A percentile compares a stretch with the other conserved stretches of the same genome.
phyloP scores from a whole-genome alignment of 1,140 invertebrate species.

The Melanaphis sacchari region DNA sequence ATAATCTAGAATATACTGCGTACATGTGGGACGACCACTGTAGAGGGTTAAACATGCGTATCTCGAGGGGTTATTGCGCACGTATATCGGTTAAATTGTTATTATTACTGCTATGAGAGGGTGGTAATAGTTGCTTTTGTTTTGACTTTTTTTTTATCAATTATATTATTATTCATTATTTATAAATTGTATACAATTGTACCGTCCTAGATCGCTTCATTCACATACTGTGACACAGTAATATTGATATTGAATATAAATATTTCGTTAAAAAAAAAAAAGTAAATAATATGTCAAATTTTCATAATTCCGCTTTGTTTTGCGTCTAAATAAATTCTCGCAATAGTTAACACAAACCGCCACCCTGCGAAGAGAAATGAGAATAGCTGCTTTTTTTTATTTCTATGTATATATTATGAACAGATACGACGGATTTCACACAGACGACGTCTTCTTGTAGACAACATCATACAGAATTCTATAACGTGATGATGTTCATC shows the following conservation, averaged over 20 bases:
- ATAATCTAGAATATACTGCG: not conserved
- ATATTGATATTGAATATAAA: not conserved
- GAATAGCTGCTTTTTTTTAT: no score
- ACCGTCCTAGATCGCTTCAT: not conserved
- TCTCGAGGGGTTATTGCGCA: not conserved
- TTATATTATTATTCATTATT: not conserved
- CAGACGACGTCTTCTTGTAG: no score
- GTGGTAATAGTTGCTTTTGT: not conserved
- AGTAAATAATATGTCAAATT: not conserved
- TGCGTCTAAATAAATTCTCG: no score
- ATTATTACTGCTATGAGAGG: not conserved
- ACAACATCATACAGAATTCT: no score
- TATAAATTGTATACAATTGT: no score
- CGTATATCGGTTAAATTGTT: not conserved
- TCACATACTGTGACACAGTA: not conserved
- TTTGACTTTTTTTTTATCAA: conserved; percentile 6
- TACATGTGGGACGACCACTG: not conserved
- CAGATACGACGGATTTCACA: no score
- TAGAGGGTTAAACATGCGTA: not conserved
- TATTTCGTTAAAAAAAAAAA: not conserved
- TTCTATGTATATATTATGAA: no score
- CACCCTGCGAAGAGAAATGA: no score
- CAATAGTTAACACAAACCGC: no score
- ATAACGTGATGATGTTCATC: not conserved
- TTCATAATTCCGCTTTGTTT: no score